Conservation (phyloP, 2,888 invertebrate species). For the Ichneumoninae sp. region DNA sequence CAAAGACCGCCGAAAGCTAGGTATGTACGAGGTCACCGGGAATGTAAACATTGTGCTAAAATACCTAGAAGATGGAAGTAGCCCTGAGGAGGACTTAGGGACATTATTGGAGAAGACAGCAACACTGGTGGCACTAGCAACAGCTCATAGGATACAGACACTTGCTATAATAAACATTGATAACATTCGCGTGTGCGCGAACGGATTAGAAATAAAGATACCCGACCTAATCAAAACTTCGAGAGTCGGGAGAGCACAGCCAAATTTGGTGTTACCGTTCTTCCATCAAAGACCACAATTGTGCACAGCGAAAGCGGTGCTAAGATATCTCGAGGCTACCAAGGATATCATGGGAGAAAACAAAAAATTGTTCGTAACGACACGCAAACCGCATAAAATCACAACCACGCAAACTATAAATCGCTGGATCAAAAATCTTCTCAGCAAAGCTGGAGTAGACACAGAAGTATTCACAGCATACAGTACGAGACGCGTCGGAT, state of each 20-base stretch:
- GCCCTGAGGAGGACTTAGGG: slow-evolving; percentile 12
- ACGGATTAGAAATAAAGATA: slow-evolving; percentile 52
- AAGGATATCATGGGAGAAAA: slow-evolving; percentile 21
- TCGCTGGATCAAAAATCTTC: slow-evolving; percentile 55
- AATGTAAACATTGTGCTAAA: slow-evolving; percentile 36
- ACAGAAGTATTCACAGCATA: slow-evolving; percentile 59
- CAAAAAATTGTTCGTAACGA: slow-evolving; percentile 39
- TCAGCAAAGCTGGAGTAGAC: slow-evolving; percentile 59
- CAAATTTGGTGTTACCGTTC: slow-evolving; percentile 44
- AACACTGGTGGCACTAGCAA: slow-evolving; percentile 56
- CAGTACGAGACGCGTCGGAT: slow-evolving; percentile 54
- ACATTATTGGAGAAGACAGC: slow-evolving; percentile 55
- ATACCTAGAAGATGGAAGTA: not conserved
- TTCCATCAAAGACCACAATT: slow-evolving; percentile 32
- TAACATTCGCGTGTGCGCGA: slow-evolving; percentile 34
- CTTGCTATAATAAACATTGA: slow-evolving; percentile 56
- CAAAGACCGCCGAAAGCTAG: slow-evolving; percentile 38
- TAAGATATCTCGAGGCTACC: slow-evolving; percentile 36
- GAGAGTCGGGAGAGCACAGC: slow-evolving; percentile 44
- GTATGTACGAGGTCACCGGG: slow-evolving; percentile 53
- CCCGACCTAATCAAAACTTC: slow-evolving; percentile 60
- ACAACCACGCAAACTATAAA: slow-evolving; percentile 61
- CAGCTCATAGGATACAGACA: slow-evolving; percentile 65
- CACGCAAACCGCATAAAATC: slow-evolving; percentile 35
- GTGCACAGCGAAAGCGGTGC: slow-evolving; percentile 29